phyloP scores from a whole-genome alignment of 2,888 invertebrate genomes.

The Drosophila quasianomalipes region DNA sequence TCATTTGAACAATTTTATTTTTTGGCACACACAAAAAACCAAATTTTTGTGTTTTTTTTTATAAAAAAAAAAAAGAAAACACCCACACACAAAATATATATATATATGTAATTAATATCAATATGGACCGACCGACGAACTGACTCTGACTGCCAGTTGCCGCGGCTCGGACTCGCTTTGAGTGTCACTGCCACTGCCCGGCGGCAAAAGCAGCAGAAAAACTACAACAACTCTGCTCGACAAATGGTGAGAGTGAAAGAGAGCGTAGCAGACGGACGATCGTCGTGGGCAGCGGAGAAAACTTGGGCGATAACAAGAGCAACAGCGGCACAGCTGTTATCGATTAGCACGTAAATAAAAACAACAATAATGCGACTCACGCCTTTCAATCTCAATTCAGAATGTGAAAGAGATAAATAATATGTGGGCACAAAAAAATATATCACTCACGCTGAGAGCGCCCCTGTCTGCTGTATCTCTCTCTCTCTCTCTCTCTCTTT shows the following conservation, averaged over 20 bases:
- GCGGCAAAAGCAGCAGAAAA: constrained; percentile 21
- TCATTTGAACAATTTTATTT: constrained; percentile 33
- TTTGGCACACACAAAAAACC: constrained; percentile 55
- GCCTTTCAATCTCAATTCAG: constrained; percentile 37
- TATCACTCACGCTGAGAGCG: constrained; percentile 31
- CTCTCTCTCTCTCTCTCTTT: constrained; percentile 2
- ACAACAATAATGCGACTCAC: constrained; percentile 33
- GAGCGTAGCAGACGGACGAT: constrained; percentile 17
- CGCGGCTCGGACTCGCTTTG: constrained; percentile 49
- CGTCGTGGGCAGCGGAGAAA: constrained; percentile 39
- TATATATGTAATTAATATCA: constrained; percentile 48
- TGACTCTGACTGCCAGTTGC: constrained; percentile 60
- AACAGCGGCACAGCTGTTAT: constrained; percentile 63
- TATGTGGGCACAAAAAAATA: constrained; percentile 41
- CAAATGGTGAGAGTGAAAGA: constrained; percentile 18
- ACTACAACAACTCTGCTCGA: constrained; percentile 22
- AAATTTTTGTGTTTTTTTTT: constrained; percentile 40
- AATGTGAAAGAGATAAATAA: constrained; percentile 31
- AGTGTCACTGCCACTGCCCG: constrained; percentile 78
- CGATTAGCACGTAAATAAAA: constrained; percentile 56
- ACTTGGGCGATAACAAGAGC: constrained; percentile 48
- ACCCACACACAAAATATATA: constrained; percentile 49
- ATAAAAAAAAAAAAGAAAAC: constrained; percentile 50
- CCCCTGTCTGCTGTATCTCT: neutral
- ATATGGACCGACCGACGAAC: constrained; percentile 68